These are phyloP conservation scores for Zelleria hepariella DNA, from an alignment of 2,888 invertebrate species.

Conservation along the genomic window DNA sequence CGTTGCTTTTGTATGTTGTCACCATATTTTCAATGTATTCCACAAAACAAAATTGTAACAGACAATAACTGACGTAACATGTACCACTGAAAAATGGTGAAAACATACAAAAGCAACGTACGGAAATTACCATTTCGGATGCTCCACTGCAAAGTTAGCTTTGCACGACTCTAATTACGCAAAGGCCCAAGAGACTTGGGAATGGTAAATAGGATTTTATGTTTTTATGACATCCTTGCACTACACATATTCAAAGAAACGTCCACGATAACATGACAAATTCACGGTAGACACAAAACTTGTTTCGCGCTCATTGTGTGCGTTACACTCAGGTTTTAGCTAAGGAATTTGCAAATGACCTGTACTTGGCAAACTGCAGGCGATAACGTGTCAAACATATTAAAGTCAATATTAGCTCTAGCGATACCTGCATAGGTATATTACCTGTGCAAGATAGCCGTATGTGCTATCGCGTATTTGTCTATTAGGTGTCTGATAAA, in stretches of 20 bases:
- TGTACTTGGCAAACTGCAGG: conserved; percentile 3
- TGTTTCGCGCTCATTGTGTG: background rate
- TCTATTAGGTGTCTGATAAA: background rate
- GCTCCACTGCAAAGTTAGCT: too few relatives aligned
- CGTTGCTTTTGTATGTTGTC: too few relatives aligned
- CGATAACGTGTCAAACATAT: conserved; percentile 3
- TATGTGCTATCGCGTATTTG: background rate
- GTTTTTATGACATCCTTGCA: background rate
- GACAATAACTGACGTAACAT: too few relatives aligned
- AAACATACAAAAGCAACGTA: too few relatives aligned
- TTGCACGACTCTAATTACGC: too few relatives aligned
- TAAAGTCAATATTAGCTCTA: conserved; percentile 1
- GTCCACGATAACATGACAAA: background rate
- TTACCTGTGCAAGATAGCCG: background rate
- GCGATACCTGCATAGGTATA: background rate
- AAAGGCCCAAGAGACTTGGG: too few relatives aligned
- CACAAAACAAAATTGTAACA: too few relatives aligned
- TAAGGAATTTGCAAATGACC: background rate
- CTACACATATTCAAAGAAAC: background rate
- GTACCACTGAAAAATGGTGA: too few relatives aligned
- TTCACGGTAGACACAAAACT: background rate
- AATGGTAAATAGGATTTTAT: background rate
- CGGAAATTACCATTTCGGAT: too few relatives aligned
- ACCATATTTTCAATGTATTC: too few relatives aligned
- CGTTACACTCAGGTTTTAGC: background rate